phyloP scores from a whole-genome alignment of 2,113 vertebrate species.

The Mustela lutreola region DNA sequence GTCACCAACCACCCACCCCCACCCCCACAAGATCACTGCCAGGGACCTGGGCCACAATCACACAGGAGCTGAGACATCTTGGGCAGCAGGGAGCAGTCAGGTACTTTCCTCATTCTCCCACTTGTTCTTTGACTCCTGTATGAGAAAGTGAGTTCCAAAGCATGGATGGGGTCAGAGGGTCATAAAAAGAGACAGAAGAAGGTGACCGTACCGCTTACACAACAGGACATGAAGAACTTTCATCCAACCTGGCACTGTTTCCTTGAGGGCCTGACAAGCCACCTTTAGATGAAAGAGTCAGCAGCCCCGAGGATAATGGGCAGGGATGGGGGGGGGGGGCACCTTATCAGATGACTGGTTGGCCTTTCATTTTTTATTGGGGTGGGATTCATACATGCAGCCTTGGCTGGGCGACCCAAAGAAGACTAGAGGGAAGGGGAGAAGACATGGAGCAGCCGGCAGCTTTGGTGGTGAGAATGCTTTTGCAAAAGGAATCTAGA shows the following conservation, averaged over 20 bases:
- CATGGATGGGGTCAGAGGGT: neutral
- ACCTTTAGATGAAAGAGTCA: neutral
- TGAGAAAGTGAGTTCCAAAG: neutral
- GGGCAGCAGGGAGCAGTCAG: rapidly evolving
- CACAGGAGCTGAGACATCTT: neutral
- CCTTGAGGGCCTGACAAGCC: too few relatives aligned
- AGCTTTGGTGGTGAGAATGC: neutral
- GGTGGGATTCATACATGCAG: neutral
- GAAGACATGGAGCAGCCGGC: neutral
- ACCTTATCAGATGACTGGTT: neutral
- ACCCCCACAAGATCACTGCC: neutral
- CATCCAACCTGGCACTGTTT: neutral
- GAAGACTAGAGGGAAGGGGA: neutral
- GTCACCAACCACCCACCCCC: too few relatives aligned
- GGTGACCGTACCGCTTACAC: rapidly evolving
- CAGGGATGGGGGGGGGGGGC: too few relatives aligned
- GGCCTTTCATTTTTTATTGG: neutral
- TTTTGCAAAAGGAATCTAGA: slow-evolving; percentile 20
- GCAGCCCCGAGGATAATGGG: neutral
- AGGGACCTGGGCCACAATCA: neutral
- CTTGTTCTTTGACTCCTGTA: neutral
- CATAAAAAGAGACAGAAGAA: neutral
- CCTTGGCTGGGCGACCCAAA: too few relatives aligned
- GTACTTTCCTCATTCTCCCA: neutral
- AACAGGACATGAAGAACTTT: too few relatives aligned